Evolutionary conservation across 2,888 invertebrate species (phyloP), one percentile per base, ranked within the genome.

Genomic region (Napeogenes sylphis): DNA sequence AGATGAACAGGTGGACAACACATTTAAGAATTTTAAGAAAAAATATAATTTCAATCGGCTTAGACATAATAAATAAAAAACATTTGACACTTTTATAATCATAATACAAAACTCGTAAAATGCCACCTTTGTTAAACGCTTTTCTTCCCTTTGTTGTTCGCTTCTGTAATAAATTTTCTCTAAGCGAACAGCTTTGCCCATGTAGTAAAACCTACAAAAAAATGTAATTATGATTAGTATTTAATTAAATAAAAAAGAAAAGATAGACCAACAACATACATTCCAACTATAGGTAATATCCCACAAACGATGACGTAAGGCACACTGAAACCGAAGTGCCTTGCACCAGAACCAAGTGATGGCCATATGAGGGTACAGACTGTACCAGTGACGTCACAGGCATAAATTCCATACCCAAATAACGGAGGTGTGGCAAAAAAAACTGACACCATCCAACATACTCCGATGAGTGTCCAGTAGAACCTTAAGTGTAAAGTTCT

Each of bases 341-440:
- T 83, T 13, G 84, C 80, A 66, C 83, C 84, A 55, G 85, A 83
- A 55, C 75, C 71, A 2, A 72, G 61, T 2, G 89, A 81, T 4
- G 91, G 87, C 92, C 92, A 92, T 45, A 89, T 78, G 45, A 90
- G 78, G 2, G 89, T 80, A 71, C 92, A 92, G 8, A 79, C 72
- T 4, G 91, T 90, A 10, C 90, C 89, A 3, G 89, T 91, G 3
- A 87, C 73, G 68, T 92, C 92, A 73, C 92, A 92, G 21, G 88
- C 85, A 68, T 89, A 92, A 56, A 82, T 71, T 47, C 92, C 92
- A 68, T 89, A 91, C 2, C 90, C 89, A 65, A 89, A 89, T 10
- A 92, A 73, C 0, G 92, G 92, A 1, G 91, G 91, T 4, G 82
- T 82, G 2, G 92, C 82, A 66, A 91, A 90, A 56, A 86, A 71